Evolutionary conservation across 1,140 invertebrate genomes (phyloP), one percentile per base, ranked within the genome.

Genomic region (Bilobella aurantiaca): DNA sequence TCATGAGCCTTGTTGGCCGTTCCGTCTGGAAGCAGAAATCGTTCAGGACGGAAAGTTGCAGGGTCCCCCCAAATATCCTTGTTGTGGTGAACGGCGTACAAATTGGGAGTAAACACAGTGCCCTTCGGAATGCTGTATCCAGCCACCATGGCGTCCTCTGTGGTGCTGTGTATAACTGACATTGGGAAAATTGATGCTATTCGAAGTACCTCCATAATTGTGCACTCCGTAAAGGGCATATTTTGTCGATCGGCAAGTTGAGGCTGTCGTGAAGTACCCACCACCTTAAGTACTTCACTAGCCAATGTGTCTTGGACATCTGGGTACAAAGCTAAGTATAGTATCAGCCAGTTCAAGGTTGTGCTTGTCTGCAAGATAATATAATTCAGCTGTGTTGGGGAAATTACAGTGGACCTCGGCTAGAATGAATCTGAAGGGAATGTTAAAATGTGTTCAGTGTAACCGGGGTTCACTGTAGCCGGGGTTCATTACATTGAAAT

Each of bases 21-120:
- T 12, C 49, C 49, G 5, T 53, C 49, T 53, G 49, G 8, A 5
- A 16, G 49, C 5, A 81, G 62, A 75, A 80, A 81, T 63, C 79
- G 74, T 49, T 80, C 77, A 2, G 80, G 80, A 25, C 71, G 68
- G 65, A 78, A 81, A 25, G 59, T 64, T 23, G 76, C 71, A 1
- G 80, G 79, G 3, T 79, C 71, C 1, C 75, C 73, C 68, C 79
- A 81, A 18, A 76, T 62, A 12, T 69, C 68, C 0, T 75, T 69
- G 69, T 81, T 75, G 27, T 76, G 75, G 64, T 75, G 75, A 73
- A 79, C 76, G 0, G 74, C 74, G 56, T 74, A 79, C 25, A 78
- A 61, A 64, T 81, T 80, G 3, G 76, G 75, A 0, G 79, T 65
- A 14, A 79, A 68, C 0, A 75, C 69, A 16, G 76, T 64, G 34